Percentiles rank a stretch among this genome's conserved stretches.
Evolutionary conservation across 53 echinoderm and acorn worm species (phyloP).

Genomic region (Luidia sarsii): DNA sequence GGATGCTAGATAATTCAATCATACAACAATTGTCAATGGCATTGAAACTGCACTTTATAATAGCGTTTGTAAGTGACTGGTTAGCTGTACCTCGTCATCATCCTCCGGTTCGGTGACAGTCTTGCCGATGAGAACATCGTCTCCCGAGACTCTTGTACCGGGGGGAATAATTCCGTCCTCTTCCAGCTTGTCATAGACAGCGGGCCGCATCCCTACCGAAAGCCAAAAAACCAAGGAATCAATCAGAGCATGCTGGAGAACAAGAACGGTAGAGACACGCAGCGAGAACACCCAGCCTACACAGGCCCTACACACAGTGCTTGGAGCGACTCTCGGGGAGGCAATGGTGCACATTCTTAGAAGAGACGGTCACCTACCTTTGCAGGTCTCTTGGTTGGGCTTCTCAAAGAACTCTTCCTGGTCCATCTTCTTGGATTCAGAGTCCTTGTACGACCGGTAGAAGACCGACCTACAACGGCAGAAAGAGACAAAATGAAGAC

Average conservation of each 20-base stretch:
- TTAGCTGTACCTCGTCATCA: conserved; percentile 98
- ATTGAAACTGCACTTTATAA: too few species aligned
- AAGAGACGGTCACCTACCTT: too few species aligned
- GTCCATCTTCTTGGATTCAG: conserved; percentile 87
- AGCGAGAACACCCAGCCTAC: too few species aligned
- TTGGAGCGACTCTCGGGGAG: too few species aligned
- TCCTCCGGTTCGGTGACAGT: conserved; percentile 86
- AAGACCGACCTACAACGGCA: conserved; percentile 78
- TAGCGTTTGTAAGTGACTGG: too few species aligned
- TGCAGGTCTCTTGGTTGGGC: conserved; percentile 80
- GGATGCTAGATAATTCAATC: too few species aligned
- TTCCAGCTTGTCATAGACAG: conserved; percentile 95
- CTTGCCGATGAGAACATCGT: conserved; percentile 97
- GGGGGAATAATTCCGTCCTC: conserved; percentile 98
- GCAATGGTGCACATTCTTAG: too few species aligned
- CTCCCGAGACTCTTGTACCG: conserved; percentile 87
- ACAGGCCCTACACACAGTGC: too few species aligned
- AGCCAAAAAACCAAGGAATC: not conserved
- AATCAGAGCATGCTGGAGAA: too few species aligned
- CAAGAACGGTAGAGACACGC: too few species aligned
- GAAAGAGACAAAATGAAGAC: not conserved
- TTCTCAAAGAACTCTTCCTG: conserved; percentile 95
- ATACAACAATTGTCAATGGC: too few species aligned
- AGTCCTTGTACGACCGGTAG: conserved; percentile 97
- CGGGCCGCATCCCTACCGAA: conserved; percentile 82